Evolutionary conservation across 2,797 vertebrate species (phyloP).

Genomic region (Tachyglossus aculeatus): DNA sequence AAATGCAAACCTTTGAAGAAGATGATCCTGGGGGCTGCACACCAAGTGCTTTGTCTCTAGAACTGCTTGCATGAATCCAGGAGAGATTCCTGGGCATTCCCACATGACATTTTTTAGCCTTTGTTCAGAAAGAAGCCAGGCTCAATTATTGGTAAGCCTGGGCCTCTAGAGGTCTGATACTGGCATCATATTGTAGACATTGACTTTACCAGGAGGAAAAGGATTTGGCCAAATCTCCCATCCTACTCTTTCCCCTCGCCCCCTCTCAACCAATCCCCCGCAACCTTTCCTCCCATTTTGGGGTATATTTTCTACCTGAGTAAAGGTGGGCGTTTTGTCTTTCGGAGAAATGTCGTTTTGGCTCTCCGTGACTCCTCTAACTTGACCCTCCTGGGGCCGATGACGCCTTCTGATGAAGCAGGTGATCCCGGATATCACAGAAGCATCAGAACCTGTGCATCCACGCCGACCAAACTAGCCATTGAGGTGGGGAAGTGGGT

Average conservation of each 20-base stretch:
- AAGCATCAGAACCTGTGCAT: constrained; percentile 3
- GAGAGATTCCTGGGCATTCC: constrained; percentile 23
- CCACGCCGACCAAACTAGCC: too few species aligned
- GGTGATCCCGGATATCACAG: constrained; percentile 57
- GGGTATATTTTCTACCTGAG: constrained; percentile 1
- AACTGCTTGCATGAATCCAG: constrained; percentile 45
- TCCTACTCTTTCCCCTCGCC: constrained; percentile 25
- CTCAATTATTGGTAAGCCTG: constrained; percentile 47
- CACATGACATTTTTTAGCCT: constrained; percentile 31
- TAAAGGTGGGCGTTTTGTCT: constrained; percentile 17
- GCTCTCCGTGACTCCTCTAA: constrained; percentile 49
- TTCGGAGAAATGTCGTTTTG: constrained; percentile 20
- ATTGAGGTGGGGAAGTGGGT: neutral
- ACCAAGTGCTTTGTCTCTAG: constrained; percentile 18
- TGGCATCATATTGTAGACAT: constrained; percentile 63
- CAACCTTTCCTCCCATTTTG: neutral
- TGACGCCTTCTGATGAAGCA: constrained; percentile 71
- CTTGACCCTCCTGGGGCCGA: constrained; percentile 58
- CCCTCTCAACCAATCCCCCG: too few species aligned
- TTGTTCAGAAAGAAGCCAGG: constrained; percentile 45
- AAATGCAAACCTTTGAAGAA: constrained; percentile 12
- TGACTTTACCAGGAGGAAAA: constrained; percentile 59
- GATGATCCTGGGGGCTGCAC: constrained; percentile 2
- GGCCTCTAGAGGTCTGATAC: constrained; percentile 62
- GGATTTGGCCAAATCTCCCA: constrained; percentile 64